Conservation (phyloP, 2,797 vertebrate genomes). For the Gadopsis bispinosus region DNA sequence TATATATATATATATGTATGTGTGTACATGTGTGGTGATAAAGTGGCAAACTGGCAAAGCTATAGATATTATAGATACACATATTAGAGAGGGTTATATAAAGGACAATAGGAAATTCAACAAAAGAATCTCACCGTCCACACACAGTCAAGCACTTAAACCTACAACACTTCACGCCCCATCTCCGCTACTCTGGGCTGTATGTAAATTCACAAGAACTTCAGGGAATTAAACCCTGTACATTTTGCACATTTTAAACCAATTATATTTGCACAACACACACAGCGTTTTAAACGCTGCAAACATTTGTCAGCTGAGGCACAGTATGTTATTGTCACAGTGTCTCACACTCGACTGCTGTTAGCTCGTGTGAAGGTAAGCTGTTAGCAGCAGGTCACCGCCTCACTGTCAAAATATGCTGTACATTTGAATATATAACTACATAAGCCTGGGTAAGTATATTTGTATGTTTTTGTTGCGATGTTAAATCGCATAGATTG, state of each 20-base stretch:
- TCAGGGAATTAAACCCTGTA: neutral
- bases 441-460: neutral
- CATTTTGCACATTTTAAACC: conserved; percentile 5
- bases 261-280: conserved; percentile 25
- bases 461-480: neutral
- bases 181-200: neutral
- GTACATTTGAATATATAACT: neutral
- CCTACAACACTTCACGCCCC: neutral
- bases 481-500: neutral
- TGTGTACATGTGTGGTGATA: neutral
- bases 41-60: neutral
- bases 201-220: neutral
- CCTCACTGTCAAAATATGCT: conserved; percentile 14
- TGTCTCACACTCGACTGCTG: conserved; percentile 1
- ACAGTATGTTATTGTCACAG: conserved; percentile 8
- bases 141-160: neutral
- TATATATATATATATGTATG: neutral
- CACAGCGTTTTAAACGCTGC: neutral
- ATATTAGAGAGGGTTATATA: neutral
- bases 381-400: neutral
- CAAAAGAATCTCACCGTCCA: neutral
- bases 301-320: conserved; percentile 37
- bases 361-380: neutral
- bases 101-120: neutral
- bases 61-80: neutral